These are phyloP conservation scores for Pollachius pollachius DNA, from an alignment of 2,113 vertebrate species.

Conservation along the genomic window DNA sequence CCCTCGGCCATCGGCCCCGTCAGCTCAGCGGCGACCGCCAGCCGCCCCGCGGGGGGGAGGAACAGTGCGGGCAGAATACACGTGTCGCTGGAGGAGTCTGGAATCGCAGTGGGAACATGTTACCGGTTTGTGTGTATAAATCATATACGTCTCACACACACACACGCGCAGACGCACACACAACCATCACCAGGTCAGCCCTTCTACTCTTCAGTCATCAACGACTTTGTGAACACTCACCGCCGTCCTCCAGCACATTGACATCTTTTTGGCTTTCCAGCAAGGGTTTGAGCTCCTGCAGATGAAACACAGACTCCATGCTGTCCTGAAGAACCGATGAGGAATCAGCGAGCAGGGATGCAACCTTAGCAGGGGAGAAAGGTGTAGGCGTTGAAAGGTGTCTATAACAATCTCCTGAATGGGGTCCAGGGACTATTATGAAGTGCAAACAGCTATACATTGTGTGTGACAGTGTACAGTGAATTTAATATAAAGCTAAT, in stretches of 20 bases:
- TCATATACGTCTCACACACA: not conserved
- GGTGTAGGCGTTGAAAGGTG: no score
- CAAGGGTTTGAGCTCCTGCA: conserved; percentile 57
- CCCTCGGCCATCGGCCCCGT: conserved; percentile 31
- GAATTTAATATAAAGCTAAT: no score
- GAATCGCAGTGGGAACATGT: not conserved
- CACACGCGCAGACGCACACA: not conserved
- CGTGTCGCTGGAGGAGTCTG: conserved; percentile 59
- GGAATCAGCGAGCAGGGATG: conserved; percentile 52
- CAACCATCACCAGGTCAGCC: no score
- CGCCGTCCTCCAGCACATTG: conserved; percentile 56
- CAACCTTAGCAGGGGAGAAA: conserved; percentile 45
- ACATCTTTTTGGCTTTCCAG: conserved; percentile 65
- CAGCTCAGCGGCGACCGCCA: conserved; percentile 56
- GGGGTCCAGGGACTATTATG: no score
- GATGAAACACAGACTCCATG: conserved; percentile 49
- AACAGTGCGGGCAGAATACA: conserved; percentile 63
- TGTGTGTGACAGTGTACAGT: not conserved
- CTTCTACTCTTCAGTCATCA: no score
- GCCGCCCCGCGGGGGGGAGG: conserved; percentile 62
- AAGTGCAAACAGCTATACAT: no score
- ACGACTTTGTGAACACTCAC: conserved; percentile 29
- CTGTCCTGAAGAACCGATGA: conserved; percentile 59
- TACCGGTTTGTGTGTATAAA: not conserved
- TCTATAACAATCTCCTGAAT: no score